Percentiles rank a stretch among this genome's conserved stretches.
phyloP scores from a whole-genome alignment of 2,113 vertebrate genomes.

The Halichoeres trimaculatus region DNA sequence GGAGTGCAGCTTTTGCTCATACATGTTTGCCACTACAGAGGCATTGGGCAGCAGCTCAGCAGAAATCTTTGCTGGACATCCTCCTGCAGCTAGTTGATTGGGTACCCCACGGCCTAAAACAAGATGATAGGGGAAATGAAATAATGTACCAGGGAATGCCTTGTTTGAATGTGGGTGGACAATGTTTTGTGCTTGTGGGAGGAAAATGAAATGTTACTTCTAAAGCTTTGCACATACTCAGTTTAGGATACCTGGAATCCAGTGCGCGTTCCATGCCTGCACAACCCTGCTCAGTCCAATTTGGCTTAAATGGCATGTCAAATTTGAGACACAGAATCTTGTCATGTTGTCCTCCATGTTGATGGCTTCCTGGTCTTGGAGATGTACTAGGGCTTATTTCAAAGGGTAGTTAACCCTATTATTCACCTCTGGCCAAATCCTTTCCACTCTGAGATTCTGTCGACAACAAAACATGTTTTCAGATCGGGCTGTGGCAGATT shows the following conservation, averaged over 20 bases:
- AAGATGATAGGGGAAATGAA: no score
- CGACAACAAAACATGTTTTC: neutral
- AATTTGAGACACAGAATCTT: neutral
- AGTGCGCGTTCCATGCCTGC: neutral
- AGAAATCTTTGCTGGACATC: no score
- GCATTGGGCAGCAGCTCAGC: no score
- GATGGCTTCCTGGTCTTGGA: neutral
- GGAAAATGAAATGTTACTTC: no score
- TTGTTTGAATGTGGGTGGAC: no score
- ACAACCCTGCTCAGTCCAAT: neutral
- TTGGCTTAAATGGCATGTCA: neutral
- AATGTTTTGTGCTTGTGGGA: no score
- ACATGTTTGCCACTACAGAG: no score
- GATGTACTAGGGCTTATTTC: neutral
- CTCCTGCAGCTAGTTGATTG: no score
- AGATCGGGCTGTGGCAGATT: neutral
- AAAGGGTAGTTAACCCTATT: neutral
- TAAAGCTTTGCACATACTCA: neutral
- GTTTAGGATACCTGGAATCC: neutral
- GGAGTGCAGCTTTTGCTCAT: no score
- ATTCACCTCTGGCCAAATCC: constrained; percentile 1
- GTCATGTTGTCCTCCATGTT: neutral
- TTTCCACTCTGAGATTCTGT: neutral
- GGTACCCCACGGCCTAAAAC: no score
- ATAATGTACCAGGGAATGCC: no score